Base-by-base conservation (phyloP, 2,888 invertebrate genomes). In the Pharmacophagus antenor region DNA sequence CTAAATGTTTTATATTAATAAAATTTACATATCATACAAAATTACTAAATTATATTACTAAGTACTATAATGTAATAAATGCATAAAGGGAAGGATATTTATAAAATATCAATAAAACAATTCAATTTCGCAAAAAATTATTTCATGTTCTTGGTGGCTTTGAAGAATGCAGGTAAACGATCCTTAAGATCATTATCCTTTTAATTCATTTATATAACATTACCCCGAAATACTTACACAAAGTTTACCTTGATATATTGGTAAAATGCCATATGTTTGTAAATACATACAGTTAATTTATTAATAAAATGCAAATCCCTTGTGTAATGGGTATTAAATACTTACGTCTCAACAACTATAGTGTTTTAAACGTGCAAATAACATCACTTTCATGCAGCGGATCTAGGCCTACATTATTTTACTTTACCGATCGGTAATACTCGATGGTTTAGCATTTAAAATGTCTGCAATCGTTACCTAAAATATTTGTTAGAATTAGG, bases 371-470 rank as follows among this genome's bases (percentile, higher is more conserved):
- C 75, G 71, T 75, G 73, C 76, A 75, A 76, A 70, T 72, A 72
- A 72, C 77, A 66, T 79, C 76, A 72, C 76, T 76, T 66, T 80
- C 88, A 88, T 88, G 88, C 88, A 88, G 80, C 83, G 73, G 73
- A 77, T 74, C 77, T 81, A 76, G 70, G 71, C 68, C 73, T 70
- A 71, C 77, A 73, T 64, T 56, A 63, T 42, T 52, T 62, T 62
- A 73, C 71, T 61, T 56, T 61, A 75, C 79, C 80, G 82, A 87
- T 83, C 85, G 76, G 82, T 77, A 76, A 79, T 77, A 84, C 72
- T 76, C 77, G 81, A 86, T 81, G 84, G 78, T 76, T 83, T 76
- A 72, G 72, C 73, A 71, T 77, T 66, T 72, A 68, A 52, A 42
- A 61, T 56, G 56, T 72, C 75, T 74, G 72, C 71, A 70, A 77